phyloP scores from a whole-genome alignment of 2,888 invertebrate species.

The Petrolisthes manimaculis region DNA sequence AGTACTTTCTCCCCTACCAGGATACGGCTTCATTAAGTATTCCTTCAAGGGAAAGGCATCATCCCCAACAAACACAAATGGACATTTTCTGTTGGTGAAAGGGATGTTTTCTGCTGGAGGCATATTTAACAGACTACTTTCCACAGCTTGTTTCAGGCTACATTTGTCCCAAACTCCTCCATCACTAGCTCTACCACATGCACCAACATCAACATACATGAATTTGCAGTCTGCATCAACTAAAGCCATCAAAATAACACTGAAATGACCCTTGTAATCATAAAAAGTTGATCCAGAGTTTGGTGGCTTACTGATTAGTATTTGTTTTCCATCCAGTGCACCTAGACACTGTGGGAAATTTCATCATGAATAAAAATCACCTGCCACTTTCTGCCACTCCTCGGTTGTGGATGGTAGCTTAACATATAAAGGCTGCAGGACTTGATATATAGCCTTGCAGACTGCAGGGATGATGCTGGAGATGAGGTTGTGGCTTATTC shows the following conservation, averaged over 20 bases:
- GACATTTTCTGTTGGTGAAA: neutral
- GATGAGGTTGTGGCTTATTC: too few relatives aligned
- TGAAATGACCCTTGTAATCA: neutral
- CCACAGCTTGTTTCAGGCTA: neutral
- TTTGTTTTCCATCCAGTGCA: neutral
- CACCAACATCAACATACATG: constrained; percentile 10
- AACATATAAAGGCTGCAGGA: too few relatives aligned
- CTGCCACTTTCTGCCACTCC: neutral
- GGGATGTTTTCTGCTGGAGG: neutral
- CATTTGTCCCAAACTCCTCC: neutral
- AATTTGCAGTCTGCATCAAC: constrained; percentile 20
- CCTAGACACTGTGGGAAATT: neutral
- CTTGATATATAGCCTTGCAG: too few relatives aligned
- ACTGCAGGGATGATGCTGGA: too few relatives aligned
- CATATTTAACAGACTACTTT: neutral
- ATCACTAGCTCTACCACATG: neutral
- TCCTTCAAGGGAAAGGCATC: constrained; percentile 21
- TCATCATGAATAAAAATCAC: neutral
- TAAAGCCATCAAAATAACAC: neutral
- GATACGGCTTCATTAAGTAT: constrained; percentile 24
- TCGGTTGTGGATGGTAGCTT: neutral
- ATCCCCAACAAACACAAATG: constrained; percentile 11
- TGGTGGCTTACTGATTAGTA: neutral
- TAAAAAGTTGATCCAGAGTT: neutral
- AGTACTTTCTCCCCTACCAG: neutral